Evolutionary conservation across 2,797 vertebrate genomes (phyloP).

Genomic region (Chaunax sp.): DNA sequence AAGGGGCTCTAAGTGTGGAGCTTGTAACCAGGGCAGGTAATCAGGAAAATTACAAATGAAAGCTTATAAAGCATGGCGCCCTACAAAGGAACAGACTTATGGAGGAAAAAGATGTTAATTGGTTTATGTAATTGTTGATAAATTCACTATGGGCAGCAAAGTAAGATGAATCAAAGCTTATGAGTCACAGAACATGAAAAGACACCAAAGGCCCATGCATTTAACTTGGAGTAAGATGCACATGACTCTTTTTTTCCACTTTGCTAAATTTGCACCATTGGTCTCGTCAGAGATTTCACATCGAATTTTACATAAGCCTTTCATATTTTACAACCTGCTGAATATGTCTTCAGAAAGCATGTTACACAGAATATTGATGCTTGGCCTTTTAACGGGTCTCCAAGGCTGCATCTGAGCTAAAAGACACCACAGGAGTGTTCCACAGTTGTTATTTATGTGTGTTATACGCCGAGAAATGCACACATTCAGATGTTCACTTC

Average conservation of each 20-base stretch:
- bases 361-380: conserved; percentile 60
- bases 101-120: conserved; percentile 52
- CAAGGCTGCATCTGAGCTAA: conserved; percentile 57
- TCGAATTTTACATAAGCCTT: conserved; percentile 59
- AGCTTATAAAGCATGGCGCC: conserved; percentile 54
- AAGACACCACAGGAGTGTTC: conserved; percentile 58
- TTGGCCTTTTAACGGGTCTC: conserved; percentile 62
- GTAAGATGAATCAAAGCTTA: conserved; percentile 58
- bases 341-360: conserved; percentile 71
- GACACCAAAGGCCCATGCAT: conserved; percentile 55
- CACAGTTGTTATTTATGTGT: conserved; percentile 60
- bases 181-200: conserved; percentile 56
- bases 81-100: conserved; percentile 49
- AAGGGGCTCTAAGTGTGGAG: conserved; percentile 45
- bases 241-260: conserved; percentile 59
- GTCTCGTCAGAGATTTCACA: conserved; percentile 64
- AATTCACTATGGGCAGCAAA: conserved; percentile 62
- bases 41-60: conserved; percentile 50
- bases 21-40: conserved; percentile 53
- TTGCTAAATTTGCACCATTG: conserved; percentile 72
- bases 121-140: conserved; percentile 61
- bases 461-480: conserved; percentile 59
- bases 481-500: conserved; percentile 52
- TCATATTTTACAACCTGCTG: conserved; percentile 61
- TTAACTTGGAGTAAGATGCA: conserved; percentile 51